Percentiles rank a stretch among this genome's conserved stretches.
Evolutionary conservation across 2,113 vertebrate species (phyloP).

Genomic region (Epinephelus fuscoguttatus): DNA sequence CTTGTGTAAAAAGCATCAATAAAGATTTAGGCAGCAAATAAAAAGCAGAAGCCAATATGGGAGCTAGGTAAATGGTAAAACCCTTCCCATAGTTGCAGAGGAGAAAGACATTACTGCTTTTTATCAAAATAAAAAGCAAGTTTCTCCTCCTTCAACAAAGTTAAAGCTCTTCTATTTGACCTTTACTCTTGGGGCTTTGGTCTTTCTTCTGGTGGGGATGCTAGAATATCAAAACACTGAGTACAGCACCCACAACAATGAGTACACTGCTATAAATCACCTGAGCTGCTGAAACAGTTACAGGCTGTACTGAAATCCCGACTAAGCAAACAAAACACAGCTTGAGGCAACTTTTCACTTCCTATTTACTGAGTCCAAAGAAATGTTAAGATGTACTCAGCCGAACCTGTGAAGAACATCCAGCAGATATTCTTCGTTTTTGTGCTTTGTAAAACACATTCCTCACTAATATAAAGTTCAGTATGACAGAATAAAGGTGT

Average conservation of each 20-base stretch:
- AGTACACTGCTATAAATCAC: conserved; percentile 33
- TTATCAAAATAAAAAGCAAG: not conserved
- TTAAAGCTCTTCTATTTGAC: not conserved
- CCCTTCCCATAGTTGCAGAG: not conserved
- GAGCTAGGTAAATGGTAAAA: not conserved
- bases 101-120: not conserved
- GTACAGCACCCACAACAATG: conserved; percentile 7
- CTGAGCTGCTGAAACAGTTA: conserved; percentile 35
- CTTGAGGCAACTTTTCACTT: conserved; percentile 37
- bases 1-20: not conserved
- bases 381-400: conserved; percentile 16
- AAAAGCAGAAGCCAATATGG: not conserved
- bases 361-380: conserved; percentile 17
- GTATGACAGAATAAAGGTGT: not conserved
- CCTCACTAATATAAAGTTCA: not conserved
- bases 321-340: conserved; percentile 46
- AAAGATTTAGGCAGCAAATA: not conserved
- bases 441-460: conserved; percentile 5
- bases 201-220: not conserved
- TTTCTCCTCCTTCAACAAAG: not conserved
- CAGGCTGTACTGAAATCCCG: conserved; percentile 34
- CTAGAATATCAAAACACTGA: conserved; percentile 20
- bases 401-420: conserved; percentile 29
- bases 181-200: not conserved
- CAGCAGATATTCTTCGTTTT: not conserved